Percentiles rank a stretch among this genome's conserved stretches.
These are phyloP conservation scores for Lagopus leucura DNA, from an alignment of 2,113 vertebrate species.

Conservation along the genomic window DNA sequence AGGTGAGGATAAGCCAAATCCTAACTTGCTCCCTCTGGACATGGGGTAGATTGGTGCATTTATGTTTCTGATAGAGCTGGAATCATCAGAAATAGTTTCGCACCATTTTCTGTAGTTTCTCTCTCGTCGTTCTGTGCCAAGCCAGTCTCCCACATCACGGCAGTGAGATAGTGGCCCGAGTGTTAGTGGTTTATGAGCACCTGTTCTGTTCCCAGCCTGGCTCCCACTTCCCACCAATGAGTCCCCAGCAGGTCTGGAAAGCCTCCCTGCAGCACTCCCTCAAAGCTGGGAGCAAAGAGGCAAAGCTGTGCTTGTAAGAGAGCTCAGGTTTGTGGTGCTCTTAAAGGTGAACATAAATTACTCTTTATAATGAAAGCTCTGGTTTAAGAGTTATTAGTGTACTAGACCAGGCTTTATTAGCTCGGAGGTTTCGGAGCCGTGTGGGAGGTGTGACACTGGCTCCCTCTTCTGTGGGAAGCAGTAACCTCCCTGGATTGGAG, in stretches of 20 bases:
- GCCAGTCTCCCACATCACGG: not conserved
- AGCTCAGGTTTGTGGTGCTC: not conserved
- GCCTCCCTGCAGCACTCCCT: not conserved
- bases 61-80: not conserved
- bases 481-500: not conserved
- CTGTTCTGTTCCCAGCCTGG: conserved; percentile 10
- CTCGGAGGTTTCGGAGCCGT: not conserved
- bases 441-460: conserved; percentile 64
- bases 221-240: conserved; percentile 24
- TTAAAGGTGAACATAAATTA: conserved; percentile 42
- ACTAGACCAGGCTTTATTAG: conserved; percentile 38
- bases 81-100: not conserved
- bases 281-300: not conserved
- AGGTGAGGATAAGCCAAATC: not conserved
- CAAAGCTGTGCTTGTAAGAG: not conserved
- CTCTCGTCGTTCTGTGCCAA: not conserved
- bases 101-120: not conserved
- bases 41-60: accelerated
- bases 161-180: not conserved
- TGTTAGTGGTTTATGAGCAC: not conserved
- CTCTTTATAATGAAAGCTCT: conserved; percentile 47
- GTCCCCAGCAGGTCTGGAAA: not conserved
- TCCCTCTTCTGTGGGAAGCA: conserved; percentile 73
- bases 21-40: not conserved
- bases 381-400: conserved; percentile 49